Evolutionary conservation across 2,888 invertebrate species (phyloP), one percentile per base, ranked within the genome.

Genomic region (Orthosia cruda): DNA sequence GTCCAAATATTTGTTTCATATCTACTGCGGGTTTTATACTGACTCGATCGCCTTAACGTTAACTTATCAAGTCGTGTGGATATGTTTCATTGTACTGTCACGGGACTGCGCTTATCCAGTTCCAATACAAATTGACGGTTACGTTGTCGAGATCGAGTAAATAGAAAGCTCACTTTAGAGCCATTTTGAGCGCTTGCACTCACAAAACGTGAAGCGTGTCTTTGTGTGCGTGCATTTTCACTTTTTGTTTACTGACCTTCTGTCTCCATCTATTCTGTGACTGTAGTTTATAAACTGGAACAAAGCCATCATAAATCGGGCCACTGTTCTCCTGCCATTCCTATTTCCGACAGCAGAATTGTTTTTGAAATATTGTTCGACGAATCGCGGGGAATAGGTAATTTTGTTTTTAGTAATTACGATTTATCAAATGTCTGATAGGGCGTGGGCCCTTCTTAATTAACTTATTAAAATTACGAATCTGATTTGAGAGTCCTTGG

Each of bases 331-430:
- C 78, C 80, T 81, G 86, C 87, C 88, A 90, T 90, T 86, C 87
- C 85, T 89, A 89, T 91, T 91, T 89, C 89, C 89, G 83, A 86
- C 84, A 78, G 85, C 86, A 90, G 87, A 88, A 91, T 91, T 89
- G 90, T 89, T 91, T 86, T 85, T 85, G 84, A 88, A 90, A 90
- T 87, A 89, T 86, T 83, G 82, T 88, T 87, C 82, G 82, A 83
- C 80, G 74, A 66, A 70, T 76, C 77, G 75, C 80, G 77, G 66
- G 75, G 83, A 84, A 81, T 84, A 78, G 71, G 61, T 70, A 79
- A 80, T 85, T 77, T 61, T 64, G 71, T 82, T 86, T 85, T 67
- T 77, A 55, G 52, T 79, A 77, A 83, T 83, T 84, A 67, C 72
- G 65, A 81, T 86, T 87, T 77, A 86, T 81, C 79, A 81, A 77